A percentile compares a stretch with the other conserved stretches of the same genome.
Conservation (phyloP, 2,888 invertebrate species). For the Athrips mouffetella region DNA sequence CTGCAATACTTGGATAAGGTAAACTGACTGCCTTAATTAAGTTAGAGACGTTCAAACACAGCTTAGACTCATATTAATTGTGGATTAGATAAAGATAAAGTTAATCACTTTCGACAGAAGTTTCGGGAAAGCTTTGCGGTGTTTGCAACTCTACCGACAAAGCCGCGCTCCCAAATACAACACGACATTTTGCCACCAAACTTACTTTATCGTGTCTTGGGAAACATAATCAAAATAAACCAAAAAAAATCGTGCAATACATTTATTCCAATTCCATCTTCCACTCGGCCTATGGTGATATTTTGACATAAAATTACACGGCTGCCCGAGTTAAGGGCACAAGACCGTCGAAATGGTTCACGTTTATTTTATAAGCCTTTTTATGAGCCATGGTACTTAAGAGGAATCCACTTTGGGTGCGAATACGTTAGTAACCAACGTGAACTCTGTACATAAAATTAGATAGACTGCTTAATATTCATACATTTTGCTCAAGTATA, state of each 20-base stretch:
- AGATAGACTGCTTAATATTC: slow-evolving; percentile 16
- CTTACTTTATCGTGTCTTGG: background rate
- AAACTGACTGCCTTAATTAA: slow-evolving; percentile 71
- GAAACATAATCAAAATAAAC: slow-evolving; percentile 10
- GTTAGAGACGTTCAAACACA: slow-evolving; percentile 54
- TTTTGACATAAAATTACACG: slow-evolving; percentile 41
- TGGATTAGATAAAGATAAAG: slow-evolving; percentile 38
- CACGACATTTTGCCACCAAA: background rate
- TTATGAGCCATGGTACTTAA: slow-evolving; percentile 33
- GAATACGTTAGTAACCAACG: slow-evolving; percentile 23
- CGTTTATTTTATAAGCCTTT: slow-evolving; percentile 38
- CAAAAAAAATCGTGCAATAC: slow-evolving; percentile 28
- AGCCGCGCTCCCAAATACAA: background rate
- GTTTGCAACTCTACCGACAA: slow-evolving; percentile 1
- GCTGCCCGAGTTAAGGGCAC: slow-evolving; percentile 32
- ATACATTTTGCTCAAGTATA: slow-evolving; percentile 13
- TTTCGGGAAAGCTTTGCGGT: slow-evolving; percentile 10
- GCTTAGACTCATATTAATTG: slow-evolving; percentile 46
- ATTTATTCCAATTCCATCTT: slow-evolving; percentile 40
- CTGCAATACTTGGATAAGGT: slow-evolving; percentile 73
- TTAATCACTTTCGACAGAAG: slow-evolving; percentile 19
- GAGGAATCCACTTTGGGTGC: slow-evolving; percentile 29
- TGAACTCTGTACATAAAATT: slow-evolving; percentile 17
- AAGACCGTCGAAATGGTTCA: slow-evolving; percentile 32
- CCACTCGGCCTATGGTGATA: slow-evolving; percentile 36